A percentile compares a stretch with the other conserved stretches of the same genome.
phyloP scores from a whole-genome alignment of 2,113 vertebrate species.

The Cinclus mexicanus region DNA sequence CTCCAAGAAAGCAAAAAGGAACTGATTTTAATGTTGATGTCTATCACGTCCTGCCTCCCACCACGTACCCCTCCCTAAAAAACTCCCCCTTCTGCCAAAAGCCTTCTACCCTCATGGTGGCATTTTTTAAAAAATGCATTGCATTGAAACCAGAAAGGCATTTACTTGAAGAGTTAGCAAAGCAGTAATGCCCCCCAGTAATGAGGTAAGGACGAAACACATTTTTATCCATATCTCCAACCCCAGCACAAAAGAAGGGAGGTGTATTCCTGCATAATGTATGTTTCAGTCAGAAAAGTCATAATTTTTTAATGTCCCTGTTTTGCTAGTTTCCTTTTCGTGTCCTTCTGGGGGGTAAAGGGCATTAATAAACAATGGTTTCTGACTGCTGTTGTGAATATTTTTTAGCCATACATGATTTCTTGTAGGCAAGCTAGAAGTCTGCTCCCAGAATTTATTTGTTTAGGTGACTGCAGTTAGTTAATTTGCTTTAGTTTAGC shows the following conservation, averaged over 20 bases:
- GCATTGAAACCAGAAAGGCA: background rate
- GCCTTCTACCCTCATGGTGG: background rate
- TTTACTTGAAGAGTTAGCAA: background rate
- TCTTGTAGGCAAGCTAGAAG: constrained; percentile 37
- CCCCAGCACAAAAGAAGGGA: background rate
- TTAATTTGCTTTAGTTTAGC: constrained; percentile 39
- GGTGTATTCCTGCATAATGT: constrained; percentile 25
- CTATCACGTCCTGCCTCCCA: background rate
- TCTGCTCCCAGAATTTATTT: constrained; percentile 57
- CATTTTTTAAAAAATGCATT: background rate
- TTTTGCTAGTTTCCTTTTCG: constrained; percentile 63
- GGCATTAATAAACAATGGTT: constrained; percentile 70
- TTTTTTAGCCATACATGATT: constrained; percentile 14
- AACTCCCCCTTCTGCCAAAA: background rate
- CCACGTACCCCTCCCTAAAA: background rate
- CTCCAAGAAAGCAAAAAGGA: background rate
- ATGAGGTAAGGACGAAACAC: background rate
- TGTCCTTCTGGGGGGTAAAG: constrained; percentile 69
- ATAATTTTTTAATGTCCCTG: constrained; percentile 71
- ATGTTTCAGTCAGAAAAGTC: constrained; percentile 54
- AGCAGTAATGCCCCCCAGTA: background rate
- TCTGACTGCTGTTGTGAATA: constrained; percentile 14
- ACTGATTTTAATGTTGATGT: background rate
- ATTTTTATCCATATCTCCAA: background rate
- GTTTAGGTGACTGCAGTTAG: background rate